A percentile compares a stretch with the other conserved stretches of the same genome.
Evolutionary conservation across 2,113 vertebrate species (phyloP).

Genomic region (Pandion haliaetus): DNA sequence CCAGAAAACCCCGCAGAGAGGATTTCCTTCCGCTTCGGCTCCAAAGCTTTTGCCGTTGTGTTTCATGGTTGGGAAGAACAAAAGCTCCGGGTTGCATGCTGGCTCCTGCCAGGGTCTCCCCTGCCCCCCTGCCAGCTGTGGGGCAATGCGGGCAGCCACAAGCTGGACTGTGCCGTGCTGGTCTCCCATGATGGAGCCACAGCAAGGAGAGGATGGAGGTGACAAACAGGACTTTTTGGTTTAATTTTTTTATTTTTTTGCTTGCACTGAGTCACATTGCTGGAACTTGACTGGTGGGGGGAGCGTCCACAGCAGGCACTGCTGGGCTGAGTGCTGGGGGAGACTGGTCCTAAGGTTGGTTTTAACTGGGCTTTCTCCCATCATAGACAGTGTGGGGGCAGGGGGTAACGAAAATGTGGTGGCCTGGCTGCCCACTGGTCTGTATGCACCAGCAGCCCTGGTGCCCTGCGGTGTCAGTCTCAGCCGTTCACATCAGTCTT

Average conservation of each 20-base stretch:
- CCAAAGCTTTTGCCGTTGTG: not conserved
- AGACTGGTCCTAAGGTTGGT: not conserved
- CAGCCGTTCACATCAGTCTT: not conserved
- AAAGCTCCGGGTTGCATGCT: not conserved
- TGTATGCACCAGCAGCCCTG: accelerated
- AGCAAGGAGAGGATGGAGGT: not conserved
- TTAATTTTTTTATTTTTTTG: not conserved
- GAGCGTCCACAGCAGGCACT: not conserved
- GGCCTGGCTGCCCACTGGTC: not conserved
- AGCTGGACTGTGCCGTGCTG: accelerated
- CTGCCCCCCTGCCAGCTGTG: not conserved
- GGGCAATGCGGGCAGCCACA: accelerated
- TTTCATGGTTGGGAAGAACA: not conserved
- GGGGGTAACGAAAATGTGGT: accelerated
- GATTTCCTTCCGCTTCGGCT: not conserved
- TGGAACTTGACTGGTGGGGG: not conserved
- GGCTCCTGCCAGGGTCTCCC: not conserved
- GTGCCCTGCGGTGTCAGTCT: not conserved
- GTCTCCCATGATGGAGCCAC: accelerated
- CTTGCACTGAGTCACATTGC: accelerated
- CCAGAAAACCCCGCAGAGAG: not conserved
- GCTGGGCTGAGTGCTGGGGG: not conserved
- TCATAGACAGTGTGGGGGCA: accelerated
- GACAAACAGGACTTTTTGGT: not conserved
- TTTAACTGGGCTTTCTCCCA: not conserved